These are phyloP conservation scores for Nipponia nippon DNA, from an alignment of 2,113 vertebrate genomes.

Conservation along the genomic window DNA sequence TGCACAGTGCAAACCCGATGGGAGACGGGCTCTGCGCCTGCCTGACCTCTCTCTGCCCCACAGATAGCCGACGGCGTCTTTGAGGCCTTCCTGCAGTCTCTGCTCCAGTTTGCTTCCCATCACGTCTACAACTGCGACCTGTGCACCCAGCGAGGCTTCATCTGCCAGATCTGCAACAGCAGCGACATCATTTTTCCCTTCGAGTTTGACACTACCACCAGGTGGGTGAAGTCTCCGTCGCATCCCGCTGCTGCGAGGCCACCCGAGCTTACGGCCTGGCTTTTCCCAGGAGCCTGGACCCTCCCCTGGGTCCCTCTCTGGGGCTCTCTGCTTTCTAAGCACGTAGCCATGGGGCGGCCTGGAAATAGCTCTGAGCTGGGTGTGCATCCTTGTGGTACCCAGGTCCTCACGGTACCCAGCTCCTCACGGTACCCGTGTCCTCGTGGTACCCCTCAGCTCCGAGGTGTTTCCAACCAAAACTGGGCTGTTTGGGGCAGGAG, in stretches of 20 bases:
- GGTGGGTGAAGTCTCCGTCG: constrained; percentile 56
- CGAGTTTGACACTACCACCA: constrained; percentile 86
- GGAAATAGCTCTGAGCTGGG: neutral
- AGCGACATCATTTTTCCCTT: constrained; percentile 92
- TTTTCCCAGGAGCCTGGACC: neutral
- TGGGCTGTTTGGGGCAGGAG: accelerated
- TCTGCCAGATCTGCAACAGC: constrained; percentile 91
- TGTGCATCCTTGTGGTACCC: accelerated
- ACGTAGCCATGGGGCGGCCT: accelerated
- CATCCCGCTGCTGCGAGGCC: neutral
- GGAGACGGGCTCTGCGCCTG: accelerated
- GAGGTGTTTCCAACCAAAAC: neutral
- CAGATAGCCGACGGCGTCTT: constrained; percentile 85
- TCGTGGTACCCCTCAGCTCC: neutral
- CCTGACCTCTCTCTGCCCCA: neutral
- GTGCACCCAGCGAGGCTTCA: constrained; percentile 92
- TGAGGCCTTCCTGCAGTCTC: constrained; percentile 75
- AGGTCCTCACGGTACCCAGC: accelerated
- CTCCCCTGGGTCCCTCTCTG: accelerated
- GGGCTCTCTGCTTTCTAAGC: neutral
- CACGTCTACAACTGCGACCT: constrained; percentile 91
- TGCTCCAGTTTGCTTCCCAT: constrained; percentile 80
- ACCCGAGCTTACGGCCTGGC: neutral
- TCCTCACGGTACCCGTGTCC: accelerated
- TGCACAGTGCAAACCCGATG: neutral